Conservation (phyloP, 2,888 invertebrate species). For the Scaptomyza parva region DNA sequence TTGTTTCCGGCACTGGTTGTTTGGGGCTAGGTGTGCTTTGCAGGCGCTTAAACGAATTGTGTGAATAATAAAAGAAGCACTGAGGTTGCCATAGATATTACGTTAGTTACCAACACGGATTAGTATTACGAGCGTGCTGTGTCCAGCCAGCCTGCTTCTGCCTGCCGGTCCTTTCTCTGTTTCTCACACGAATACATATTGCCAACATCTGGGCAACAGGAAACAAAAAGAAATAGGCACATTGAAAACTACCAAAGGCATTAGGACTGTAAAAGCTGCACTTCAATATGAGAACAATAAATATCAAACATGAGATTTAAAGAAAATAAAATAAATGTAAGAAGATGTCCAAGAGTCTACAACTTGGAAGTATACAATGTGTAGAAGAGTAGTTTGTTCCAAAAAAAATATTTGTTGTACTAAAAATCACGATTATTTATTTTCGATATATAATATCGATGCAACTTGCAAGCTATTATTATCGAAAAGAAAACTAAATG, state of each 20-base stretch:
- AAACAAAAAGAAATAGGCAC: slow-evolving; percentile 6
- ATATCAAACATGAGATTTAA: neutral
- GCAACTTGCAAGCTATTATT: too few relatives aligned
- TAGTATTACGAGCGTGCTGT: slow-evolving; percentile 46
- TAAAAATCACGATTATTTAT: too few relatives aligned
- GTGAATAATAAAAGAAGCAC: slow-evolving; percentile 69
- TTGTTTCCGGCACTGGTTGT: slow-evolving; percentile 39
- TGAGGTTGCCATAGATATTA: slow-evolving; percentile 49
- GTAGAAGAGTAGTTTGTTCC: neutral
- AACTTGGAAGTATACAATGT: too few relatives aligned
- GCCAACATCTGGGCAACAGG: slow-evolving; percentile 3
- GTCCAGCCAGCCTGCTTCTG: neutral
- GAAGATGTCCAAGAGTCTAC: too few relatives aligned
- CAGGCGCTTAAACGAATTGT: slow-evolving; percentile 72
- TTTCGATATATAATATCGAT: too few relatives aligned
- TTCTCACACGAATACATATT: neutral
- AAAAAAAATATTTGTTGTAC: too few relatives aligned
- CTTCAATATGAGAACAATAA: slow-evolving; percentile 10
- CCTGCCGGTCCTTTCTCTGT: neutral
- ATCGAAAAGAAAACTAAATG: too few relatives aligned
- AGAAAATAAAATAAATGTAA: too few relatives aligned
- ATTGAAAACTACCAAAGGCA: slow-evolving; percentile 13
- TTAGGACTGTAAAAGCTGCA: slow-evolving; percentile 15
- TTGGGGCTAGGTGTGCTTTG: slow-evolving; percentile 56
- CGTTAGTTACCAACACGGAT: slow-evolving; percentile 66